Evolutionary conservation across 2,113 vertebrate genomes (phyloP).

Genomic region (Eudyptes chrysolophus): DNA sequence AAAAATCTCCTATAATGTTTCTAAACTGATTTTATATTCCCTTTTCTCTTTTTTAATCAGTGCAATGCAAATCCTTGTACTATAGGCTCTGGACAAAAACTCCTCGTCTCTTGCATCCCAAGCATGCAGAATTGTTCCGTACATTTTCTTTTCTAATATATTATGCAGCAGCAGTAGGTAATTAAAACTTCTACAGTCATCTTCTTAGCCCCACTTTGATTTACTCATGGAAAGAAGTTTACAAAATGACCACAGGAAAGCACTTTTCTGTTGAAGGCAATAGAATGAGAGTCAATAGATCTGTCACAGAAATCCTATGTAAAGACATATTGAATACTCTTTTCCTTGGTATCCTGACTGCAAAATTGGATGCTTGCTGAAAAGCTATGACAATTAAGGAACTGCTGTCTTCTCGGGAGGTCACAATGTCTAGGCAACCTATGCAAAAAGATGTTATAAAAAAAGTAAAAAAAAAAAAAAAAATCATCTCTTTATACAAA

Average conservation of each 20-base stretch:
- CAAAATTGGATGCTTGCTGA: background rate
- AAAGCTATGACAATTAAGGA: background rate
- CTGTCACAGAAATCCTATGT: background rate
- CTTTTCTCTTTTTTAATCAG: background rate
- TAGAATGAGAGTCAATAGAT: background rate
- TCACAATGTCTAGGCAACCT: background rate
- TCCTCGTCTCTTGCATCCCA: background rate
- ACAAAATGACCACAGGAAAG: background rate
- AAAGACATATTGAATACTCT: background rate
- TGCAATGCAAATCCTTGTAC: background rate
- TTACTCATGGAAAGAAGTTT: background rate
- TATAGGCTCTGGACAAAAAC: background rate
- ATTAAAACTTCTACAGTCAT: background rate
- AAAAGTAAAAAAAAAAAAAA: background rate
- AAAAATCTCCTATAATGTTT: background rate
- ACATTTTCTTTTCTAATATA: background rate
- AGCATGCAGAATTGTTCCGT: background rate
- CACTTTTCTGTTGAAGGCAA: conserved; percentile 5
- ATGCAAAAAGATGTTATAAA: background rate
- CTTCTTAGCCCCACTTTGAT: background rate
- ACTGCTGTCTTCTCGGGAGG: background rate
- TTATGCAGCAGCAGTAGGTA: background rate
- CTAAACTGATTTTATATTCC: background rate
- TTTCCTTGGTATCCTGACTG: background rate
- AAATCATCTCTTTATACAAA: background rate